Base-by-base conservation (phyloP, 2,888 invertebrate species). In the Mycalesis mineus region DNA sequence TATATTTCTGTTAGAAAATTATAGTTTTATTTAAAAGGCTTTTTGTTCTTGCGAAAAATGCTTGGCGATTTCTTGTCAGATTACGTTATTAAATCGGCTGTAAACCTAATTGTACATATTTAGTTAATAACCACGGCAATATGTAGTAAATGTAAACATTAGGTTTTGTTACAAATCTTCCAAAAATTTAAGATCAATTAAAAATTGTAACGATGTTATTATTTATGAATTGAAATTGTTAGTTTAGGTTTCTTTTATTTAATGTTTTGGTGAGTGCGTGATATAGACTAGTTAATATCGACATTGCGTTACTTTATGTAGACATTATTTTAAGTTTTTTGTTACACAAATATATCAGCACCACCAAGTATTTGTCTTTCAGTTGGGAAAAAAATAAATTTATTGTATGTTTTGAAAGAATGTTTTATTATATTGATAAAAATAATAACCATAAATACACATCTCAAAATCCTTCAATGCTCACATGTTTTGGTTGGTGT, bases 381-480 rank as follows among this genome's bases (percentile, higher is more conserved):
- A 81, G 77, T 81, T 80, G 74, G n/a, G 65, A 66, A 57, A 11
- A 42, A 68, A 67, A 68, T 70, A 72, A 73, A 70, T 56, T 63
- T 71, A 76, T 69, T 66, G 68, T 75, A 75, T 78, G 80, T 78
- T 81, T 76, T 68, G 28, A 69, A 63, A 68, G 65, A 53, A 68
- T 74, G 75, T 74, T 76, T 75, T 63, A 60, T 62, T 62, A 45
- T 33, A 55, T 47, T 45, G 8, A 52, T 40, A 22, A 17, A 37
- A 7, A 36, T 40, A 11, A 3, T 22, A 28, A 42, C 17, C n/a
- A 4, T 37, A 13, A 37, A 22, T 33, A 15, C n/a, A 44, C 29
- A n/a, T 9, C 7, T 28, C 3, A 13, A 13, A 31, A 7, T 44
- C 8, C 11, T 28, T 22, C 5, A 22, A 22, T 22, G 22, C 3